Evolutionary conservation across 2,888 invertebrate genomes (phyloP), one percentile per base, ranked within the genome.

Genomic region (Halocaridina rubra): DNA sequence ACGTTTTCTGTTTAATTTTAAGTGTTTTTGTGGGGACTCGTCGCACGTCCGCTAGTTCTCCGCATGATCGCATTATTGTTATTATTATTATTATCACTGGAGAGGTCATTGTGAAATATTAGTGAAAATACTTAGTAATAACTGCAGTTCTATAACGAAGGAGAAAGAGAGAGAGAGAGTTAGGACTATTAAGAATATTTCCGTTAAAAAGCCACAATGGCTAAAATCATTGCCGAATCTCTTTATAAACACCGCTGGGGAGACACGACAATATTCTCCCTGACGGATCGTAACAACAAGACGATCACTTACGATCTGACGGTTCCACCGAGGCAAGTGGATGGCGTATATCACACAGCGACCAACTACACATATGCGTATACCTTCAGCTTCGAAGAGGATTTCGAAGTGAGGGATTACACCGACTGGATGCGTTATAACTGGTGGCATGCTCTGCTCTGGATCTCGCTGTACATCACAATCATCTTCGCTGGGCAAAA

Each of bases 331-430:
- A 33, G 82, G 16, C 78, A 78, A 29, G 82, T 77, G 72, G 71
- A 72, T 22, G 82, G 82, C 32, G 30, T 30, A 46, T 82, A 82
- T 61, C 16, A 61, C 39, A 82, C 82, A 16, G 27, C 82, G 13
- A 82, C 82, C 46, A 82, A 82, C 72, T 82, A 71, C 74, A 67
- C 84, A 24, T 84, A 84, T 79, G 57, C 72, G 32, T 74, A 32
- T 27, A 75, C 84, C 74, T 79, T 84, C 79, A 79, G 64, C 67
- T 84, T 84, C 75, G 84, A 84, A 67, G 74, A 84, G 67, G 79
- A 84, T 61, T 84, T 84, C 64, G 79, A 84, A 32, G 79, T 79
- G 64, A 61, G 53, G 8, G 61, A 79, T 27, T 84, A 79, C 79
- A 79, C 79, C 1, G 79, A 74, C 0, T 84, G 84, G 84, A 79